Conservation (phyloP, 2,888 invertebrate genomes). For the Eugnorisma glareosa region DNA sequence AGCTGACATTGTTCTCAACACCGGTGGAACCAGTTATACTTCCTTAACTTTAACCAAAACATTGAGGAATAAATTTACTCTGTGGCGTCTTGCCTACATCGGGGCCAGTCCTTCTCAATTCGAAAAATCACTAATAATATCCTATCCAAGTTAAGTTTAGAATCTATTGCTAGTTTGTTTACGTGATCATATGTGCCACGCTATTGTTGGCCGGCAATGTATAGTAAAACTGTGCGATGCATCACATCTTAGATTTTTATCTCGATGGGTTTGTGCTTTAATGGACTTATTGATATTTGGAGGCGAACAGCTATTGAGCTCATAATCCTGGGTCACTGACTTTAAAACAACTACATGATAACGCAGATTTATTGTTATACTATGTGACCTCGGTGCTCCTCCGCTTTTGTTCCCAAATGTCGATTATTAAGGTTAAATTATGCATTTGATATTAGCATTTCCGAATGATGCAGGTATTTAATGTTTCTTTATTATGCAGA, state of each 20-base stretch:
- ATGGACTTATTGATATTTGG: constrained; percentile 52
- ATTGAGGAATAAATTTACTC: constrained; percentile 44
- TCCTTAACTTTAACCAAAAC: constrained; percentile 30
- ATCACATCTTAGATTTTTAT: constrained; percentile 6
- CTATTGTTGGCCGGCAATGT: constrained; percentile 19
- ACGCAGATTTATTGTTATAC: constrained; percentile 12
- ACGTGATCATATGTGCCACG: no score
- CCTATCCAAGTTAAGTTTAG: not conserved
- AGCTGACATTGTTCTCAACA: constrained; percentile 48
- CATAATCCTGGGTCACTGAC: constrained; percentile 45
- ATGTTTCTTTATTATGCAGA: not conserved
- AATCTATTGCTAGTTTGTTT: constrained; percentile 12
- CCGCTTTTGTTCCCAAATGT: constrained; percentile 7
- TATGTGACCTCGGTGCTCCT: not conserved
- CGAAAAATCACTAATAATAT: constrained; percentile 16
- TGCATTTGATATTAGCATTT: constrained; percentile 3
- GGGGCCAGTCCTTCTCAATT: not conserved
- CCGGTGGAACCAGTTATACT: constrained; percentile 37
- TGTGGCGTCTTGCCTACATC: constrained; percentile 39
- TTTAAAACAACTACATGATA: not conserved
- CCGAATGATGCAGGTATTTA: not conserved
- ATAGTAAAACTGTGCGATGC: constrained; percentile 1
- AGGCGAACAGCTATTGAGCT: constrained; percentile 30
- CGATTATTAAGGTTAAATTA: not conserved
- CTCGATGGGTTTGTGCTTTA: constrained; percentile 5